These are phyloP conservation scores for Drosophila austrosaltans DNA, from an alignment of 2,888 invertebrate species.

Conservation along the genomic window DNA sequence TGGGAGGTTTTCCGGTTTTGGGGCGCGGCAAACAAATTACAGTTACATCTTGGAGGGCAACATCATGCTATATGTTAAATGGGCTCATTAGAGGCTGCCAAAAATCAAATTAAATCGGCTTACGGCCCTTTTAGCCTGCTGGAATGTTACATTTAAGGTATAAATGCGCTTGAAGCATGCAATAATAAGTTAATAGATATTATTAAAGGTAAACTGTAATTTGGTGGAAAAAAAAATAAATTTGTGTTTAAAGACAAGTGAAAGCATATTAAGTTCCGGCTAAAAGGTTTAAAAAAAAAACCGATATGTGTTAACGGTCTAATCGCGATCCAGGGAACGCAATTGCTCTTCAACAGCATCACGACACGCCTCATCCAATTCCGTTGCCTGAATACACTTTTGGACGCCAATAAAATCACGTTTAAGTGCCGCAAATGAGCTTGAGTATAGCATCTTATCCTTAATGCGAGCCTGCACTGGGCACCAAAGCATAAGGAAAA, in stretches of 20 bases:
- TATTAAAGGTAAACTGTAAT: neutral
- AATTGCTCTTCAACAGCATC: slow-evolving; percentile 51
- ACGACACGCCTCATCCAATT: slow-evolving; percentile 48
- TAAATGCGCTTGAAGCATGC: neutral
- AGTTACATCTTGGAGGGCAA: slow-evolving; percentile 29
- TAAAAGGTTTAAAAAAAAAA: slow-evolving; percentile 1
- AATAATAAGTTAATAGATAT: neutral
- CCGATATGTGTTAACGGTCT: neutral
- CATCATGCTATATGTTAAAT: slow-evolving; percentile 60
- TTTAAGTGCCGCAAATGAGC: slow-evolving; percentile 46
- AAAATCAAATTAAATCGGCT: slow-evolving; percentile 45
- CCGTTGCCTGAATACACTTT: slow-evolving; percentile 59
- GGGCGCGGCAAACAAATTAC: slow-evolving; percentile 56
- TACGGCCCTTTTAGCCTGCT: neutral
- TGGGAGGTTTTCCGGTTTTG: neutral
- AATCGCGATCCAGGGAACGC: slow-evolving; percentile 45
- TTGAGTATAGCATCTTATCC: slow-evolving; percentile 61
- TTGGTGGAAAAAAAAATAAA: neutral
- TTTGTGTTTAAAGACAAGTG: neutral
- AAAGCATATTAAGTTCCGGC: neutral
- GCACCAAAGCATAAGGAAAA: slow-evolving; percentile 60
- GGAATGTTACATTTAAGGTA: slow-evolving; percentile 14
- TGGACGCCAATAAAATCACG: slow-evolving; percentile 48
- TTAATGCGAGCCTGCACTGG: slow-evolving; percentile 48
- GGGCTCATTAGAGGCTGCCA: slow-evolving; percentile 52